These are phyloP conservation scores for Plectropomus leopardus DNA, from an alignment of 2,113 vertebrate genomes.

Conservation along the genomic window DNA sequence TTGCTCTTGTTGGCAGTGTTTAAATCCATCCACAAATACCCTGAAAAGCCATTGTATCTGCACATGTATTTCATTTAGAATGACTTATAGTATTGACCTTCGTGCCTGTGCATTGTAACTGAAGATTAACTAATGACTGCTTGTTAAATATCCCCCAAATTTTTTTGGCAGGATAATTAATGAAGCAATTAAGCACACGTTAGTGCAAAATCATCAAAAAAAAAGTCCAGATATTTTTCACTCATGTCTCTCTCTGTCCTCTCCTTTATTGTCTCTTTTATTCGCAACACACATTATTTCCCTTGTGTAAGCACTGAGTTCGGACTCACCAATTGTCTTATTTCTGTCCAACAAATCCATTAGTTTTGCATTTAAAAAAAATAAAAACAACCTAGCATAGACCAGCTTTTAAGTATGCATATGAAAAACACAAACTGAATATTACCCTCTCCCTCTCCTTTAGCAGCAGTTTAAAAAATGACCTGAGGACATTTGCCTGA, in stretches of 20 bases:
- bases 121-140: constrained; percentile 81
- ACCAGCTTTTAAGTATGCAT: constrained; percentile 2
- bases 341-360: neutral
- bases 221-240: constrained; percentile 56
- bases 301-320: neutral
- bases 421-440: neutral
- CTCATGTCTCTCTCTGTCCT: constrained; percentile 31
- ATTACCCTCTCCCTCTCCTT: neutral
- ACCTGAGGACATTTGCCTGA: constrained; percentile 6
- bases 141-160: constrained; percentile 77
- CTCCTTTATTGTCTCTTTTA: constrained; percentile 31
- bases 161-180: constrained; percentile 79
- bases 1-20: constrained; percentile 25
- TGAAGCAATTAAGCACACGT: constrained; percentile 77
- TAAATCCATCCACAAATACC: constrained; percentile 45
- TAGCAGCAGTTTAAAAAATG: constrained; percentile 2
- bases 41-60: constrained; percentile 53
- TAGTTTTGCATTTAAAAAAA: neutral
- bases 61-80: constrained; percentile 71
- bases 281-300: constrained; percentile 21
- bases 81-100: constrained; percentile 79
- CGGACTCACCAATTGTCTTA: neutral
- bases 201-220: constrained; percentile 77
- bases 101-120: constrained; percentile 71
- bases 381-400: neutral